Percentiles rank a stretch among this genome's conserved stretches.
phyloP scores from a whole-genome alignment of 1,140 invertebrate species.

The Drosophila micromelanica region DNA sequence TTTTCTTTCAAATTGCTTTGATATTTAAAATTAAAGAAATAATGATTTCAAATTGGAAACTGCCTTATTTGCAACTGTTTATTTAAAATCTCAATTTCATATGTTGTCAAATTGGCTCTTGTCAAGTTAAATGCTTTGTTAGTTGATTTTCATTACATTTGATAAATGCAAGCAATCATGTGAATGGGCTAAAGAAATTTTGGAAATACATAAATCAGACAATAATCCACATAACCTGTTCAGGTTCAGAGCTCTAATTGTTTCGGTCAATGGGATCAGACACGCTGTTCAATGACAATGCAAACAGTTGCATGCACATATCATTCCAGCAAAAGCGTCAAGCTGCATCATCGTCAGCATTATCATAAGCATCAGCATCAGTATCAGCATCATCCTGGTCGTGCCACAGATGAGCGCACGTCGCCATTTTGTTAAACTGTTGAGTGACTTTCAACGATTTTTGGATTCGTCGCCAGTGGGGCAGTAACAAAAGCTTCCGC shows the following conservation, averaged over 20 bases:
- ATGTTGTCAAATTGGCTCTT: too few relatives aligned
- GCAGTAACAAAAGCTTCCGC: conserved; percentile 65
- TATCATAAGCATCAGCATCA: background rate
- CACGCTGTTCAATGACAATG: background rate
- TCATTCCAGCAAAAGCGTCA: background rate
- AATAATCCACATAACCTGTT: background rate
- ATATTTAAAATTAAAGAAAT: too few relatives aligned
- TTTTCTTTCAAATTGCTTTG: too few relatives aligned
- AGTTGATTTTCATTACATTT: too few relatives aligned
- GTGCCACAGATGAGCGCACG: background rate
- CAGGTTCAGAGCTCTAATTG: background rate
- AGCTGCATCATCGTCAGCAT: background rate
- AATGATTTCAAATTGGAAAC: too few relatives aligned
- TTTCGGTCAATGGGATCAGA: background rate
- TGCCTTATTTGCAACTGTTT: too few relatives aligned
- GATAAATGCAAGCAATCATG: too few relatives aligned
- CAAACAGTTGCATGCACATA: background rate
- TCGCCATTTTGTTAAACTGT: conserved; percentile 68
- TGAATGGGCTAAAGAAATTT: background rate
- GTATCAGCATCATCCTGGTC: background rate
- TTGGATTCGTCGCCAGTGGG: conserved; percentile 56
- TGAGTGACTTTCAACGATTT: conserved; percentile 80
- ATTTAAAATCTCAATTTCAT: too few relatives aligned
- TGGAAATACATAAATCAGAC: background rate
- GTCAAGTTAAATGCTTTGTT: too few relatives aligned